phyloP scores from a whole-genome alignment of 2,888 invertebrate genomes.

The Xestia ashworthii region DNA sequence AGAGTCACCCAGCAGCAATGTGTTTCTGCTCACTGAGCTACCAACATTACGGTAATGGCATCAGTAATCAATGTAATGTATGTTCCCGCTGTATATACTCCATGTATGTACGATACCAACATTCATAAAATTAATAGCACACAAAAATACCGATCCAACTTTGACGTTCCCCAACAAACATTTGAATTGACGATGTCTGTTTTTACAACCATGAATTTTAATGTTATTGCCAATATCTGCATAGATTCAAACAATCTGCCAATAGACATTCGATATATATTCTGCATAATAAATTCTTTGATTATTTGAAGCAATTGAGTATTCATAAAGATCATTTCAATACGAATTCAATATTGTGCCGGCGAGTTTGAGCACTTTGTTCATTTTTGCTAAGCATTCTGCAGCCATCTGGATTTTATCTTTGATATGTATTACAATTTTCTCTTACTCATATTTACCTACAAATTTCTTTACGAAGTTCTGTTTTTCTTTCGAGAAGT shows the following conservation, averaged over 20 bases:
- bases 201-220: slow-evolving; percentile 63
- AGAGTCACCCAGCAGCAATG: slow-evolving; percentile 42
- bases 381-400: slow-evolving; percentile 71
- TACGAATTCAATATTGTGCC: slow-evolving; percentile 73
- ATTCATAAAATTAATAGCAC: slow-evolving; percentile 40
- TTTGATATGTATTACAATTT: slow-evolving; percentile 77
- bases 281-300: slow-evolving; percentile 60
- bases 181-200: slow-evolving; percentile 49
- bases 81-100: slow-evolving; percentile 4
- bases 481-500: slow-evolving; percentile 78
- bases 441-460: slow-evolving; percentile 77
- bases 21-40: slow-evolving; percentile 55
- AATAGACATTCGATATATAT: slow-evolving; percentile 51
- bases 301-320: slow-evolving; percentile 71
- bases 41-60: slow-evolving; percentile 53
- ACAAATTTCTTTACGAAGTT: slow-evolving; percentile 73
- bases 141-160: slow-evolving; percentile 35
- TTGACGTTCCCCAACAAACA: slow-evolving; percentile 45
- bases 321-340: slow-evolving; percentile 71
- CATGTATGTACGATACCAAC: slow-evolving; percentile 19
- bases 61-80: slow-evolving; percentile 59
- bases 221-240: slow-evolving; percentile 59
- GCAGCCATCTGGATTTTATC: slow-evolving; percentile 80
- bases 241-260: slow-evolving; percentile 54
- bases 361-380: slow-evolving; percentile 73